Conservation (phyloP, 1,140 invertebrate genomes). For the Oncopeltus fasciatus region DNA sequence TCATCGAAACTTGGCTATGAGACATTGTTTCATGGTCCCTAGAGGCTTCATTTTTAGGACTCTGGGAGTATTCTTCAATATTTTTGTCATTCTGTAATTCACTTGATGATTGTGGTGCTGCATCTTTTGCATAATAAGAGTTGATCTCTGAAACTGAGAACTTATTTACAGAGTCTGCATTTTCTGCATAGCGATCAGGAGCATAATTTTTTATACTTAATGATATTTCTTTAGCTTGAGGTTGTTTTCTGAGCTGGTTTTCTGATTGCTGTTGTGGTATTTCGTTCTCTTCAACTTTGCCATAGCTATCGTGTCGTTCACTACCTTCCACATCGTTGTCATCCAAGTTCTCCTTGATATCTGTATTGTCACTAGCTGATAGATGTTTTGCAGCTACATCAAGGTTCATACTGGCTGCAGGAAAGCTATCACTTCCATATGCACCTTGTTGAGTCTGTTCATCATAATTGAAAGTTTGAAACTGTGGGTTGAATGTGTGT, state of each 20-base stretch:
- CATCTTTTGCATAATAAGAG: background rate
- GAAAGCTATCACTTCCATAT: conserved; percentile 22
- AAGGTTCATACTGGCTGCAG: conserved; percentile 12
- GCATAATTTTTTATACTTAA: conserved; percentile 2
- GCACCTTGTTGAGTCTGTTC: conserved; percentile 29
- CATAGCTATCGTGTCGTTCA: background rate
- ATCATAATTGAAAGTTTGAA: conserved; percentile 38
- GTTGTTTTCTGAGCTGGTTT: background rate
- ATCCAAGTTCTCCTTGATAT: background rate
- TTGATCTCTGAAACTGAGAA: background rate
- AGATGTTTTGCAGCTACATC: background rate
- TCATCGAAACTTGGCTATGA: background rate
- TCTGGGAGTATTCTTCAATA: background rate
- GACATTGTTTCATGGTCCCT: background rate
- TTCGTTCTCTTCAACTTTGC: conserved; percentile 8
- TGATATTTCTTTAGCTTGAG: background rate
- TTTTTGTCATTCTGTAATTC: background rate
- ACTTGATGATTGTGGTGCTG: background rate
- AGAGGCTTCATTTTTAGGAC: background rate
- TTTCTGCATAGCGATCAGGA: too few species aligned
- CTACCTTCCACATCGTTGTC: conserved; percentile 15
- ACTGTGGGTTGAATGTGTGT: conserved; percentile 31
- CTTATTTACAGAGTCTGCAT: background rate
- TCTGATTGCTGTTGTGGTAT: background rate
- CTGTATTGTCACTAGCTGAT: background rate